Evolutionary conservation across 1,140 invertebrate genomes (phyloP).

Genomic region (Ylistrum balloti): DNA sequence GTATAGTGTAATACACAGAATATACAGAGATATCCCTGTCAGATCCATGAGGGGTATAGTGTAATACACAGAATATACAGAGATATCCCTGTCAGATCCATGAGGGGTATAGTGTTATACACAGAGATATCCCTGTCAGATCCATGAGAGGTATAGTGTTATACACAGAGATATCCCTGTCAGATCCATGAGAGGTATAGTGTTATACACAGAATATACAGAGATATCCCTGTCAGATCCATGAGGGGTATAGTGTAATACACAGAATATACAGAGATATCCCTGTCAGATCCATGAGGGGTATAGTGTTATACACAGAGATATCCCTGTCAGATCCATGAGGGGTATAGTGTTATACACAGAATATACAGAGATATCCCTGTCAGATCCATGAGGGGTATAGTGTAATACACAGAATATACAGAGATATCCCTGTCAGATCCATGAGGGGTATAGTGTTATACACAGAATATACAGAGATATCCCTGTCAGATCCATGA

Average conservation of each 20-base stretch:
- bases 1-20: neutral
- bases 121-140: neutral
- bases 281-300: neutral
- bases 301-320: too few species aligned
- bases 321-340: neutral
- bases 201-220: neutral
- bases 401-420: neutral
- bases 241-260: neutral
- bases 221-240: neutral
- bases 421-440: slow-evolving; percentile 5
- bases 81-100: neutral
- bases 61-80: neutral
- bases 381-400: neutral
- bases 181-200: neutral
- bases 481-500: neutral
- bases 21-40: neutral
- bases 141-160: neutral
- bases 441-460: neutral
- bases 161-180: neutral
- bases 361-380: neutral
- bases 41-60: neutral
- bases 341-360: neutral
- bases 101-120: neutral
- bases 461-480: neutral
- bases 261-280: neutral